Conservation (phyloP, 1,140 invertebrate species). For the Cephus cinctus region DNA sequence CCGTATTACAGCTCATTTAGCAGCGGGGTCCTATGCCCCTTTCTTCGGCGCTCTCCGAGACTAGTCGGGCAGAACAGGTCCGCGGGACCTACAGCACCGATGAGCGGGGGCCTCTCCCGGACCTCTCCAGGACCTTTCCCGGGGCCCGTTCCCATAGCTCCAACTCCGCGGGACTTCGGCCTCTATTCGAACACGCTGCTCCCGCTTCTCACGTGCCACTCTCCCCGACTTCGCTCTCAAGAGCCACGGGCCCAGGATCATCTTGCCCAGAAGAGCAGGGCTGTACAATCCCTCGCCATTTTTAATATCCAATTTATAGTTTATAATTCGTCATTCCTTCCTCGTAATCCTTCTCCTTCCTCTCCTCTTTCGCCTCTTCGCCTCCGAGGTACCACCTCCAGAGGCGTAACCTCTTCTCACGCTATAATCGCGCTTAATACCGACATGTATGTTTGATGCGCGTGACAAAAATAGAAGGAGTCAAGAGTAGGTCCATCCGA, state of each 20-base stretch:
- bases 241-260: conserved; percentile 13
- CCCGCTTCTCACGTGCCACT: too few species aligned
- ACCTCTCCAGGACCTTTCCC: not conserved
- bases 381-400: too few species aligned
- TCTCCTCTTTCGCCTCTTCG: too few species aligned
- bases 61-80: conserved; percentile 20
- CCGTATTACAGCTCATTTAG: conserved; percentile 57
- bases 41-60: conserved; percentile 36
- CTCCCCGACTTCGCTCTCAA: conserved; percentile 36
- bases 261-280: conserved; percentile 18
- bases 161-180: conserved; percentile 45
- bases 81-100: too few species aligned
- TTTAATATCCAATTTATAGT: too few species aligned
- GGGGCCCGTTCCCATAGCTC: not conserved
- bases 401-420: too few species aligned
- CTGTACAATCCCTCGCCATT: not conserved
- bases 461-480: conserved; percentile 30
- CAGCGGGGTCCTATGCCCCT: conserved; percentile 51
- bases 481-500: conserved; percentile 14
- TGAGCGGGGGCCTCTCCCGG: not conserved
- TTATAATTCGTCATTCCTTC: too few species aligned
- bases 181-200: conserved; percentile 30
- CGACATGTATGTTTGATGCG: conserved; percentile 22
- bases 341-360: too few species aligned
- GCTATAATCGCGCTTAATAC: not conserved